These are phyloP conservation scores for Monoplex corrugatus DNA, from an alignment of 2,888 invertebrate genomes.

Conservation along the genomic window DNA sequence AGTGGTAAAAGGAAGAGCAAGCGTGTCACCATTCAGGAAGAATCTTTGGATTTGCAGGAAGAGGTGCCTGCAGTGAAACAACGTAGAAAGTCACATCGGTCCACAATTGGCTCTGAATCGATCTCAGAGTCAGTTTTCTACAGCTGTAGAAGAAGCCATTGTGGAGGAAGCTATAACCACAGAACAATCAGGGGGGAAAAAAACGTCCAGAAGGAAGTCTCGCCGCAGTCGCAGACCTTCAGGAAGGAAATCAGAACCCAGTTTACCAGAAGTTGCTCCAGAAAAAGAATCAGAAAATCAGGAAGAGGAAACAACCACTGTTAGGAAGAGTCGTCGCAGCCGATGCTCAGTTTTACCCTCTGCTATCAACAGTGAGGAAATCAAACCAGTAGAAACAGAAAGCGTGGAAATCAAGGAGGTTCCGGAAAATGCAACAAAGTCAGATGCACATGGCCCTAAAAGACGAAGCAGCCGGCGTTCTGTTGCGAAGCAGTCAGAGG, in stretches of 20 bases:
- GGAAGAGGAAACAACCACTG: neutral
- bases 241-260: neutral
- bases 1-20: constrained; percentile 23
- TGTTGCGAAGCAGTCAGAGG: constrained; percentile 8
- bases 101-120: neutral
- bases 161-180: neutral
- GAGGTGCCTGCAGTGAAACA: neutral
- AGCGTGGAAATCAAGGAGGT: neutral
- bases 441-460: neutral
- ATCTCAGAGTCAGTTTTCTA: neutral
- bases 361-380: neutral
- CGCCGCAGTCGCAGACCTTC: constrained; percentile 26
- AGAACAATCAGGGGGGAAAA: neutral
- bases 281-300: neutral
- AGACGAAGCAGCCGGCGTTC: constrained; percentile 20
- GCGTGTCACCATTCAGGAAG: neutral
- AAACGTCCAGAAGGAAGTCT: neutral
- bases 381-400: neutral
- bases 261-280: neutral
- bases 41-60: neutral
- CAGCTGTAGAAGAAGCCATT: neutral
- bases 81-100: constrained; percentile 2
- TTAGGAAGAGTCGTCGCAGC: neutral
- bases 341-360: neutral
- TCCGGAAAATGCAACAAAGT: neutral